Evolutionary conservation across 2,888 invertebrate species (phyloP).

Genomic region (Megastigmus dorsalis): DNA sequence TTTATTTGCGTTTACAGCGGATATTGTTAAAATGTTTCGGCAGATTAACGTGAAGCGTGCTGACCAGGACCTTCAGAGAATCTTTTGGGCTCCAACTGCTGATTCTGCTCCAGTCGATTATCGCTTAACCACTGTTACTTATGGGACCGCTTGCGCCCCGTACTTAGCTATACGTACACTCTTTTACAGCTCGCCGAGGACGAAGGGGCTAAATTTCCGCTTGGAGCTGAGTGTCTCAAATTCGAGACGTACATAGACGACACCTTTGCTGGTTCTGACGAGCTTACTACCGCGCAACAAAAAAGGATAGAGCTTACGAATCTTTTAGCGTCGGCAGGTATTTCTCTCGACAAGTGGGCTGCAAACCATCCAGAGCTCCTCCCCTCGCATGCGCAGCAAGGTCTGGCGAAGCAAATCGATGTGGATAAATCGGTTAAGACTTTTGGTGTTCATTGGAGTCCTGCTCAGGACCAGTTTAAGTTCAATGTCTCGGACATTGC

Average conservation of each 20-base stretch:
- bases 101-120: too few species aligned
- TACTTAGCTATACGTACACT: too few species aligned
- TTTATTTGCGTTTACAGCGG: too few species aligned
- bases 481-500: not conserved
- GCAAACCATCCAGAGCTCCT: slow-evolving; percentile 22
- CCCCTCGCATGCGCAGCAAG: not conserved
- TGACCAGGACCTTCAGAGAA: too few species aligned
- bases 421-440: slow-evolving; percentile 25
- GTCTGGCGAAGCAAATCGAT: slow-evolving; percentile 8
- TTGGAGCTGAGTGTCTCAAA: not conserved
- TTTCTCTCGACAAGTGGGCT: slow-evolving; percentile 40
- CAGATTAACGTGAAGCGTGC: too few species aligned
- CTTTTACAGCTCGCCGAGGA: not conserved
- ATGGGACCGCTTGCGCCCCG: too few species aligned
- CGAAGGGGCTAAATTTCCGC: not conserved
- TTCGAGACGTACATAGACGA: slow-evolving; percentile 25
- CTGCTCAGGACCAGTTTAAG: slow-evolving; percentile 13
- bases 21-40: too few species aligned
- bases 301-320: not conserved
- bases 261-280: slow-evolving; percentile 22
- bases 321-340: slow-evolving; percentile 18
- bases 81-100: too few species aligned
- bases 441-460: slow-evolving; percentile 35
- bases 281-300: slow-evolving; percentile 7
- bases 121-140: too few species aligned